Percentiles rank a stretch among this genome's conserved stretches.
Conservation (phyloP, 1,140 invertebrate genomes). For the Drosophila novamexicana region DNA sequence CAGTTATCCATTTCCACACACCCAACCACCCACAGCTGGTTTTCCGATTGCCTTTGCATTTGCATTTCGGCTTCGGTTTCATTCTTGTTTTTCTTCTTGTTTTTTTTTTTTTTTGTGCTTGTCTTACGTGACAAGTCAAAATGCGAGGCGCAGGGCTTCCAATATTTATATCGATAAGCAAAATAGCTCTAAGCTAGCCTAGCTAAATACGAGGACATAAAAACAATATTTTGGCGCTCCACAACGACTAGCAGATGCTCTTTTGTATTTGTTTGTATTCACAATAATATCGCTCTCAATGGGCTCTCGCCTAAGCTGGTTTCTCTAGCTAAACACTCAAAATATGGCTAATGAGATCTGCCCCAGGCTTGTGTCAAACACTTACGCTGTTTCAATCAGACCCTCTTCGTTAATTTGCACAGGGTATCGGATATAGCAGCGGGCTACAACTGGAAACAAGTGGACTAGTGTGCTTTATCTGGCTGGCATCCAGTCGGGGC, state of each 20-base stretch:
- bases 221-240: too few species aligned
- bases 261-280: too few species aligned
- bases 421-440: constrained; percentile 1
- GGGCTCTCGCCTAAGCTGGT: too few species aligned
- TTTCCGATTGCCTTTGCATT: constrained; percentile 10
- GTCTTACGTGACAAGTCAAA: constrained; percentile 70
- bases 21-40: neutral
- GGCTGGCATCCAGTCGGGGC: constrained; percentile 24
- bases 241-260: neutral
- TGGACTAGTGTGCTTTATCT: constrained; percentile 39
- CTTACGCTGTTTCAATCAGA: too few species aligned
- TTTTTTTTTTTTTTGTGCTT: constrained; percentile 2
- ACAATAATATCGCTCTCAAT: too few species aligned
- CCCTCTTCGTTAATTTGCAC: neutral
- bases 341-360: too few species aligned
- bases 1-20: neutral
- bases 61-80: neutral
- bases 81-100: neutral
- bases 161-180: constrained; percentile 82
- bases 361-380: too few species aligned
- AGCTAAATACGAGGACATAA: constrained; percentile 13
- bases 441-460: constrained; percentile 2
- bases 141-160: constrained; percentile 34
- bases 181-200: constrained; percentile 48
- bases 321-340: too few species aligned